These are phyloP conservation scores for Uria aalge DNA, from an alignment of 2,113 vertebrate genomes.

Conservation along the genomic window DNA sequence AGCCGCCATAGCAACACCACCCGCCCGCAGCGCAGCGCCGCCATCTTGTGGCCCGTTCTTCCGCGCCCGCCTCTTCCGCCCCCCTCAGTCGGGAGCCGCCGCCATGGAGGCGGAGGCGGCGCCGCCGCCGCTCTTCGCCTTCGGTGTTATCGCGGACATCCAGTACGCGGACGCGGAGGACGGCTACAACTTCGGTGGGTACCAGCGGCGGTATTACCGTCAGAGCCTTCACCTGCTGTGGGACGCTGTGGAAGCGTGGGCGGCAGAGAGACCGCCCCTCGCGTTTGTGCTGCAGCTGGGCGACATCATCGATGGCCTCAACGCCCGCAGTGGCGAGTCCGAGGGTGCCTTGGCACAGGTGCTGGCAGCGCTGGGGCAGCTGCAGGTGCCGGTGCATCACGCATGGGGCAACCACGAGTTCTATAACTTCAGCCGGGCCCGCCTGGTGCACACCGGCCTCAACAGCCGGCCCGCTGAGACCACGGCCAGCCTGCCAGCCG, in stretches of 20 bases:
- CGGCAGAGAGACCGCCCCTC: conserved; percentile 43
- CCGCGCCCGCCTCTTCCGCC: neutral
- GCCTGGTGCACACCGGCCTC: conserved; percentile 74
- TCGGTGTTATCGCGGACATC: conserved; percentile 90
- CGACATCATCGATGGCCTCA: conserved; percentile 91
- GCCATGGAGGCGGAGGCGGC: neutral
- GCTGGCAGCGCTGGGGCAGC: conserved; percentile 69
- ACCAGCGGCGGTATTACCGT: conserved; percentile 81
- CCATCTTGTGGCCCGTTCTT: neutral
- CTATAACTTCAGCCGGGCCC: conserved; percentile 88
- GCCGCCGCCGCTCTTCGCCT: conserved; percentile 73
- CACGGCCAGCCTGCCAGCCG: neutral
- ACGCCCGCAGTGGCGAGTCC: conserved; percentile 69
- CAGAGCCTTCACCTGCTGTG: conserved; percentile 78
- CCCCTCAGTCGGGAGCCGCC: too few species aligned
- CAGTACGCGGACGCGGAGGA: conserved; percentile 90
- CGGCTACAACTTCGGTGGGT: conserved; percentile 77
- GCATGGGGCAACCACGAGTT: conserved; percentile 96
- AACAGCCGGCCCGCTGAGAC: conserved; percentile 63
- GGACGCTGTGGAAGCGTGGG: conserved; percentile 78
- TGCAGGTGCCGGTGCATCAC: conserved; percentile 80
- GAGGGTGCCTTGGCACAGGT: conserved; percentile 77
- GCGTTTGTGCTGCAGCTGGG: conserved; percentile 90
- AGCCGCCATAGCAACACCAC: accelerated
- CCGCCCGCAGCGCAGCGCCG: neutral